A percentile compares a stretch with the other conserved stretches of the same genome.
Conservation (phyloP, 2,888 invertebrate species). For the Adineta ricciae region DNA sequence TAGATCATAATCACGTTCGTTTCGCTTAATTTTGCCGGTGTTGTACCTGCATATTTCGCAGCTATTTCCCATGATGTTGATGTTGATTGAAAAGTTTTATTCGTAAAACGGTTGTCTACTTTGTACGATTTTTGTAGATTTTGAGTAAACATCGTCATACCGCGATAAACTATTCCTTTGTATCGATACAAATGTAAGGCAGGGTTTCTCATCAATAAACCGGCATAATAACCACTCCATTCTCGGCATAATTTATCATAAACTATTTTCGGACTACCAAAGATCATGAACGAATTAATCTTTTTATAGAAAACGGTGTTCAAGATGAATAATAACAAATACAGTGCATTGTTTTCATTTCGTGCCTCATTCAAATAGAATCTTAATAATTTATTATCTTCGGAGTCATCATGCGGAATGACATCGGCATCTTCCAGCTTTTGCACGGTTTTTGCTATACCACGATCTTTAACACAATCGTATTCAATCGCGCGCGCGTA, state of each 20-base stretch:
- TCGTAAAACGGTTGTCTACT: background rate
- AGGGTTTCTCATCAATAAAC: background rate
- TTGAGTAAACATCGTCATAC: background rate
- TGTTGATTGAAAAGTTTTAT: background rate
- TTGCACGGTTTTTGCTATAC: background rate
- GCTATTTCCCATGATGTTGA: background rate
- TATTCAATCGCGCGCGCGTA: background rate
- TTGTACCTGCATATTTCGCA: background rate
- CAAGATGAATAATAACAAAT: background rate
- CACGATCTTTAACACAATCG: background rate
- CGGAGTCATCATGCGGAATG: background rate
- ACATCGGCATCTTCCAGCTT: background rate
- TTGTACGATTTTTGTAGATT: background rate
- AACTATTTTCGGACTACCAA: background rate
- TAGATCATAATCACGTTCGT: background rate
- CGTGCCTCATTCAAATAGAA: background rate
- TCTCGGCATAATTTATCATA: background rate
- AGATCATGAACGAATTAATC: background rate
- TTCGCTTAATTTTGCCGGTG: background rate
- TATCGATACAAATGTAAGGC: background rate
- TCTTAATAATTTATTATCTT: background rate
- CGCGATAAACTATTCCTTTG: background rate
- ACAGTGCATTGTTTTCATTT: background rate
- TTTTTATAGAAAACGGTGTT: background rate
- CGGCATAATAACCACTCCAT: background rate